Evolutionary conservation across 2,797 vertebrate genomes (phyloP).

Genomic region (Aphelocoma californica): DNA sequence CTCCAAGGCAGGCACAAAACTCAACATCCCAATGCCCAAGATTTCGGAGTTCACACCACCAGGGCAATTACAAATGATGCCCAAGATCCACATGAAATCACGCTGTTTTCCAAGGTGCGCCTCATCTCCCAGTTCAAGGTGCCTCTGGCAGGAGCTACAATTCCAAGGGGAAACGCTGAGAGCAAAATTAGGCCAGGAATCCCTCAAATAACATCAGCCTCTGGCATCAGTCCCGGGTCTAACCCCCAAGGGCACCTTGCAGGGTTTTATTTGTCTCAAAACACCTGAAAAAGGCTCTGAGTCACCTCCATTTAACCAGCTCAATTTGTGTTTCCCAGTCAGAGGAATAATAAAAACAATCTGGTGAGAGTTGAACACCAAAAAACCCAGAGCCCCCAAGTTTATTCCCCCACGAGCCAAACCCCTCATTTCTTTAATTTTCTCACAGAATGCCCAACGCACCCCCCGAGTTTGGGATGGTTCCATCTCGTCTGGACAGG

Average conservation of each 20-base stretch:
- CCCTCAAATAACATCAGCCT: not conserved
- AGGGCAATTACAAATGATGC: not conserved
- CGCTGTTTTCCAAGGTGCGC: conserved; percentile 8
- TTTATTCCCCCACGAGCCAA: not conserved
- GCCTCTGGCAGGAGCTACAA: not conserved
- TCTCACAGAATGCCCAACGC: accelerated
- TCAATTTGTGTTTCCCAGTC: not conserved
- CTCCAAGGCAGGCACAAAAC: not conserved
- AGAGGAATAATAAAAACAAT: not conserved
- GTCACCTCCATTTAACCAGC: not conserved
- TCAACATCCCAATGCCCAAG: accelerated
- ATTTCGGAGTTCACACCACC: not conserved
- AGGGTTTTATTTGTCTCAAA: not conserved
- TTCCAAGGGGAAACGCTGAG: not conserved
- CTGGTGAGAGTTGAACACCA: accelerated
- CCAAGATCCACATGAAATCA: not conserved
- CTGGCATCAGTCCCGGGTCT: too few species aligned
- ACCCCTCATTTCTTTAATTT: accelerated
- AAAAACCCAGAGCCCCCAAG: accelerated
- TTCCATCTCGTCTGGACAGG: not conserved
- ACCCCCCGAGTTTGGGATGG: accelerated
- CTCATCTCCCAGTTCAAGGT: not conserved
- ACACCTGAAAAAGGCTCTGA: not conserved
- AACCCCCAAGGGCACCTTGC: accelerated
- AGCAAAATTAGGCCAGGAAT: not conserved